Percentiles rank a stretch among this genome's conserved stretches.
phyloP scores from a whole-genome alignment of 2,888 invertebrate genomes.

The Ptychoptera albimana region DNA sequence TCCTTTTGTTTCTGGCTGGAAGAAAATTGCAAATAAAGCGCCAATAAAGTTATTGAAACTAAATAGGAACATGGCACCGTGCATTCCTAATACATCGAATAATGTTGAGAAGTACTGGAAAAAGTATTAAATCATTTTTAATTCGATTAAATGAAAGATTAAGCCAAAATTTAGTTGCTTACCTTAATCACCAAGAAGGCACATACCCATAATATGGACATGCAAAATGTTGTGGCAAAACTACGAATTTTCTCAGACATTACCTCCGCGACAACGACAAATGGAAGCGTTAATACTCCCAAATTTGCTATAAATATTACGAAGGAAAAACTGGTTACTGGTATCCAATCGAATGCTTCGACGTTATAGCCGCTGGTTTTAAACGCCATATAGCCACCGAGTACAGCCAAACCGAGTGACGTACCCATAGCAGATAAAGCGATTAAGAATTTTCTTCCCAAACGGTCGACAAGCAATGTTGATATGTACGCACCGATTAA shows the following conservation, averaged over 20 bases:
- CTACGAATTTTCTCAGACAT: slow-evolving; percentile 8
- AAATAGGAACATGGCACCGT: no score
- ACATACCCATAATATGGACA: slow-evolving; percentile 14
- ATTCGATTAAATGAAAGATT: no score
- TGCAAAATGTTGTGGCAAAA: neutral
- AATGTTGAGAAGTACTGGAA: no score
- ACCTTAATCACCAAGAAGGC: slow-evolving; percentile 9
- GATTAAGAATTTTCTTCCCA: slow-evolving; percentile 20
- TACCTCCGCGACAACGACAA: slow-evolving; percentile 8
- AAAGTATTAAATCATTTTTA: no score
- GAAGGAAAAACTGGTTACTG: slow-evolving; percentile 7
- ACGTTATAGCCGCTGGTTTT: slow-evolving; percentile 3
- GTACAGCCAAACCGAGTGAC: slow-evolving; percentile 2
- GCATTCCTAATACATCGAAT: no score
- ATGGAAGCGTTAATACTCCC: slow-evolving; percentile 9
- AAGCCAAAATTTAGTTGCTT: neutral
- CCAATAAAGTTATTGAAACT: no score
- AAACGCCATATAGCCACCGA: slow-evolving; percentile 4
- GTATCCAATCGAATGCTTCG: slow-evolving; percentile 6
- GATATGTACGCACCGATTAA: slow-evolving; percentile 23
- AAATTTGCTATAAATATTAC: slow-evolving; percentile 8
- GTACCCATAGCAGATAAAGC: slow-evolving; percentile 7
- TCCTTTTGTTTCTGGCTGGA: no score
- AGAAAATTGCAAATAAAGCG: no score
- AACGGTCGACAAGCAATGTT: slow-evolving; percentile 23